Evolutionary conservation across 2,797 vertebrate genomes (phyloP).

Genomic region (Oceanodroma leucorhoa): DNA sequence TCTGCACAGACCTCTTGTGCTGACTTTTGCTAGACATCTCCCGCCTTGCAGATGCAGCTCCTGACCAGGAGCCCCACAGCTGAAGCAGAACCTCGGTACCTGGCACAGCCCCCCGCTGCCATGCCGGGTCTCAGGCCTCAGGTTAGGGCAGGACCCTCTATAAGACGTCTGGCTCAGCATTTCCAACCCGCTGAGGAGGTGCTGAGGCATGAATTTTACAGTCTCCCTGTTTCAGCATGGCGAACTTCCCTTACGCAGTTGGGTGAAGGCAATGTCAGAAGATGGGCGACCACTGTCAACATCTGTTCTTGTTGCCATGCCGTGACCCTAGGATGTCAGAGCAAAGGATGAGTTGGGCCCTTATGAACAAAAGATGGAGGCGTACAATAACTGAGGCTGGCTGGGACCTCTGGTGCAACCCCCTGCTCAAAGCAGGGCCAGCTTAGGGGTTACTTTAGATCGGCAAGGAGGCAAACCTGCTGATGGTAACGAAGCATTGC

Average conservation of each 20-base stretch:
- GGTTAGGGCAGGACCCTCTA: background rate
- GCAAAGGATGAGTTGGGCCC: background rate
- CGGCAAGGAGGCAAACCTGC: background rate
- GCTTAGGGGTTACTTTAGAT: background rate
- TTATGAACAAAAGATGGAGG: background rate
- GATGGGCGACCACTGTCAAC: too few species aligned
- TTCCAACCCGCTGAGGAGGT: background rate
- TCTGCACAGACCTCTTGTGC: background rate
- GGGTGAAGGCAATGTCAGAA: background rate
- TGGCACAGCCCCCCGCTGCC: accelerated
- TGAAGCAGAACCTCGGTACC: background rate
- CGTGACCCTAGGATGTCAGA: background rate
- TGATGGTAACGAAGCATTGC: background rate
- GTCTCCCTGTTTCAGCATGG: background rate
- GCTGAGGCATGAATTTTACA: background rate
- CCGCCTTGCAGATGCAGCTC: background rate
- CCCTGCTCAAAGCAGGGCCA: background rate
- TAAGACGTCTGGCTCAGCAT: background rate
- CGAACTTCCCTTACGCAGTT: background rate
- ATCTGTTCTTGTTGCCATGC: background rate
- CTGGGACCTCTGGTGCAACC: background rate
- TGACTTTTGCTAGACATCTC: background rate
- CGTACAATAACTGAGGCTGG: background rate
- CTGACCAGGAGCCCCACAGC: background rate
- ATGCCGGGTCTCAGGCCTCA: background rate